Base-by-base conservation (phyloP, 2,888 invertebrate species). In the Coelopa pilipes region DNA sequence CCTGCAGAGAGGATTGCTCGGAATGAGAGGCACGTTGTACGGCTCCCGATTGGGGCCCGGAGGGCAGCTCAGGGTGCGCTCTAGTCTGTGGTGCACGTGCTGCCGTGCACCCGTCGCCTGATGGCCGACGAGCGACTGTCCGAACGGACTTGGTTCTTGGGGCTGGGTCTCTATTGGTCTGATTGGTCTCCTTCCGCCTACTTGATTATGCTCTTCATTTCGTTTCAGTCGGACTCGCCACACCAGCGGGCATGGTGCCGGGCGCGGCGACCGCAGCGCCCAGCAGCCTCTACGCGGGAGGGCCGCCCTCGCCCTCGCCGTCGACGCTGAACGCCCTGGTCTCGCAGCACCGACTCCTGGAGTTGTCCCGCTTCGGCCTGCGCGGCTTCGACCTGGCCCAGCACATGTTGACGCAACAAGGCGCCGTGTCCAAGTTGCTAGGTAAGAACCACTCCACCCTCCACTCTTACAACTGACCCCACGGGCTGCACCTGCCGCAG, bases 301-400 rank as follows among this genome's bases (percentile, higher is more conserved):
- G 86, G 15, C 83, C 86, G 53, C 75, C 79, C 5, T 77, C 80
- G 21, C 75, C 79, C 5, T 77, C 80, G 19, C 78, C 88, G n/a
- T 89, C 91, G 19, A 92, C 93, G 46, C 88, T 93, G 60, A 92
- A 92, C 45, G 92, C 93, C 1, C 87, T 93, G 79, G 91, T 93
- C 76, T 93, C 94, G 1, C 93, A 94, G 83, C 94, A 95, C 87
- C 89, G 95, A 77, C 90, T 96, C 9, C 88, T 96, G 81, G 96
- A 96, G 86, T 88, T 96, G 79, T 94, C 95, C 59, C 90, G 95
- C 88, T 90, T 93, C 89, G 91, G 95, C 79, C 89, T 96, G 79
- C 90, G 96, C 79, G 96, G 96, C 83, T 96, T 96, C 85, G 96
- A 96, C 88, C 91, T 96, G 83, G 96, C 96, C 7, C 94, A 95